phyloP scores from a whole-genome alignment of 2,888 invertebrate genomes.

The Andrena haemorrhoa region DNA sequence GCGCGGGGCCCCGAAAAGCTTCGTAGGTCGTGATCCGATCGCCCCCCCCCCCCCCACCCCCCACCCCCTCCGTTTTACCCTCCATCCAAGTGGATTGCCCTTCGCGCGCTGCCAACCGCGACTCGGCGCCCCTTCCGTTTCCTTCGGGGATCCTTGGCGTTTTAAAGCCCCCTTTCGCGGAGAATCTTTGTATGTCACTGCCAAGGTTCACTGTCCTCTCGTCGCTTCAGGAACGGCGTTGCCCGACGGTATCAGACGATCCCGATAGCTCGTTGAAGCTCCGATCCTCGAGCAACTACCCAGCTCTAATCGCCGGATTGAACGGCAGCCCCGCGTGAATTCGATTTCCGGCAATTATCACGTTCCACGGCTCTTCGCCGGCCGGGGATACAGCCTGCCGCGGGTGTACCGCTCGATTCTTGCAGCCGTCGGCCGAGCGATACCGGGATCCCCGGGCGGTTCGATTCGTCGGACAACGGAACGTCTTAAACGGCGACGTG shows the following conservation, averaged over 20 bases:
- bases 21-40: conserved; percentile 76
- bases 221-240: no score
- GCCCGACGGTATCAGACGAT: no score
- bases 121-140: background rate
- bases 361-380: conserved; percentile 1
- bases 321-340: background rate
- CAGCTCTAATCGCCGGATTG: conserved; percentile 24
- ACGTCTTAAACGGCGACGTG: conserved; percentile 76
- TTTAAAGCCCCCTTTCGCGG: background rate
- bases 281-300: conserved; percentile 1
- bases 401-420: background rate
- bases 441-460: conserved; percentile 1
- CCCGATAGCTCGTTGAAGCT: background rate
- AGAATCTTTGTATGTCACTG: no score
- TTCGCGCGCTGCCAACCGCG: background rate
- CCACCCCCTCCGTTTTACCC: background rate
- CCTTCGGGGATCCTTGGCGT: background rate
- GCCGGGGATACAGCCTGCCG: background rate
- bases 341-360: conserved; percentile 37
- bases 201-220: no score
- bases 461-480: conserved; percentile 45
- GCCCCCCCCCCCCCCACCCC: conserved; percentile 26
- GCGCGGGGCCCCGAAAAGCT: conserved; percentile 58
- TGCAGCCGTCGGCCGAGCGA: background rate
- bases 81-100: background rate